Conservation (phyloP, 2,797 vertebrate species). For the Carcharodon carcharias region DNA sequence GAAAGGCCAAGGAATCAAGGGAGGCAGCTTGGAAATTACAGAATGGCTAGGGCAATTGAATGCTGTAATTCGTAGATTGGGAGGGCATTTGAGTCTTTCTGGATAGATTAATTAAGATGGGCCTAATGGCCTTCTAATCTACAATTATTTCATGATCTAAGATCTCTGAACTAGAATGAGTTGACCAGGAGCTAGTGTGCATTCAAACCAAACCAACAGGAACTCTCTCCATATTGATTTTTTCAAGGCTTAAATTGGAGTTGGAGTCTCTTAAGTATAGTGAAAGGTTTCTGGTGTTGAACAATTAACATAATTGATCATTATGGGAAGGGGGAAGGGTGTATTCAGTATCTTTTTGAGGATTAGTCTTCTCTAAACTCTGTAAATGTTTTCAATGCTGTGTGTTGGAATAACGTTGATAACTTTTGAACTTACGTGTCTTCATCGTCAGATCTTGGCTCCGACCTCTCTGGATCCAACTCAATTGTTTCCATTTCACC, state of each 20-base stretch:
- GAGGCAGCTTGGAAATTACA: background rate
- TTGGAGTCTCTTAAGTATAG: background rate
- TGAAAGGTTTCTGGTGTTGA: background rate
- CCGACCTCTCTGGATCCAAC: slow-evolving; percentile 63
- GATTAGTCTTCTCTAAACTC: background rate
- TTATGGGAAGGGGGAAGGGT: background rate
- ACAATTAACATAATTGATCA: background rate
- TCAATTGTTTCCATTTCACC: slow-evolving; percentile 54
- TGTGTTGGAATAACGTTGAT: background rate
- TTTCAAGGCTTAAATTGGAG: background rate
- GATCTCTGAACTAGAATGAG: background rate
- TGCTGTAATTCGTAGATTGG: background rate
- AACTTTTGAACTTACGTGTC: slow-evolving; percentile 72
- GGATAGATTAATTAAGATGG: background rate
- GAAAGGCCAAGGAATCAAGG: background rate
- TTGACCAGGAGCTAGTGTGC: background rate
- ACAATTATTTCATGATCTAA: background rate
- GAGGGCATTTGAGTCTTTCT: background rate
- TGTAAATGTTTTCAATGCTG: background rate
- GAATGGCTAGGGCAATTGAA: background rate
- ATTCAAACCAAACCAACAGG: background rate
- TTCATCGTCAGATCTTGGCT: slow-evolving; percentile 77
- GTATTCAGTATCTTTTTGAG: background rate
- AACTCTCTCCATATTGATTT: background rate
- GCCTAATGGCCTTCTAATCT: background rate